Conservation (phyloP, 2,113 vertebrate genomes). For the Paratilapia polleni region DNA sequence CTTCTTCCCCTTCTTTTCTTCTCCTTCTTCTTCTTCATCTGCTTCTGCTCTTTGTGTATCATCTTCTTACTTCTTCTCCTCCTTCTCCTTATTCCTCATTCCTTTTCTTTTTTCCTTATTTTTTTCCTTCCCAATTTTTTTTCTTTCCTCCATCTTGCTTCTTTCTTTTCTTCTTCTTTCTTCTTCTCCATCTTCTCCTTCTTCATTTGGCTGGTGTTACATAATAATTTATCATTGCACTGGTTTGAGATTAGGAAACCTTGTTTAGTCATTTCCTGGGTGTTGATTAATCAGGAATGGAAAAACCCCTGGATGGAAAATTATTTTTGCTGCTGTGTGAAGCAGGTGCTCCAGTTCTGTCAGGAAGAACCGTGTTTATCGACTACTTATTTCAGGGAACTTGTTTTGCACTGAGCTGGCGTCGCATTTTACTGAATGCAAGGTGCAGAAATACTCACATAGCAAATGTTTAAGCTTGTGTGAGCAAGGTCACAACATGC, state of each 20-base stretch:
- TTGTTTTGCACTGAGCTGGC: neutral
- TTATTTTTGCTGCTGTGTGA: neutral
- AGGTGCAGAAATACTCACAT: neutral
- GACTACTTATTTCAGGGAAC: neutral
- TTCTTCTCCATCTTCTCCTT: neutral
- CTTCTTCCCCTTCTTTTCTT: neutral
- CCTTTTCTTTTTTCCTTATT: neutral
- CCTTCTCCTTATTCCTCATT: neutral
- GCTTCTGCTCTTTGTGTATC: neutral
- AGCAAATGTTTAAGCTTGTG: neutral
- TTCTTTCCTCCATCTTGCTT: too few species aligned
- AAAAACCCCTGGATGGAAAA: neutral
- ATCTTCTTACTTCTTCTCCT: neutral
- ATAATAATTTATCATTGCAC: conserved; percentile 13
- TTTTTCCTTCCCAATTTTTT: neutral
- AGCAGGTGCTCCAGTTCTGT: conserved; percentile 35
- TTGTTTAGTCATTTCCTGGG: conserved; percentile 15
- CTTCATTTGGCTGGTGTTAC: neutral
- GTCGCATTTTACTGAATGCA: neutral
- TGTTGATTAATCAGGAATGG: conserved; percentile 12
- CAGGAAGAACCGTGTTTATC: conserved; percentile 8
- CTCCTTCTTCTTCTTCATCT: neutral
- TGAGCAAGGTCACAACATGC: neutral
- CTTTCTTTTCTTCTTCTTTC: neutral
- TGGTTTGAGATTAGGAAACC: conserved; percentile 30